A percentile compares a stretch with the other conserved stretches of the same genome.
These are phyloP conservation scores for Aelia acuminata DNA, from an alignment of 2,888 invertebrate species.

Conservation along the genomic window DNA sequence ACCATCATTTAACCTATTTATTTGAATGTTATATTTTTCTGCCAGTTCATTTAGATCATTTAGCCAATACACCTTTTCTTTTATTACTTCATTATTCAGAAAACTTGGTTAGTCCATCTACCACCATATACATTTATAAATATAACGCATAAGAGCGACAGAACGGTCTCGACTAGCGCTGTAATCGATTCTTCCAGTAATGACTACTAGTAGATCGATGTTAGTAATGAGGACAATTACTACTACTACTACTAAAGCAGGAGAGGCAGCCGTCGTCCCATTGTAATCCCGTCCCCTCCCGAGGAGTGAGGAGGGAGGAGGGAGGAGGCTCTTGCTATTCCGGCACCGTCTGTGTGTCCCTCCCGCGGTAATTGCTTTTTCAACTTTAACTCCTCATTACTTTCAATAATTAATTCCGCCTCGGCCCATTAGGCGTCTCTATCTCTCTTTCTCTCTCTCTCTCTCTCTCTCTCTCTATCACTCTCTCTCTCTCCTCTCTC, in stretches of 20 bases:
- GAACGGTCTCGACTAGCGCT: neutral
- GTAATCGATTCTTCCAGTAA: constrained; percentile 29
- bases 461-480: constrained; percentile 28
- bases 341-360: constrained; percentile 21
- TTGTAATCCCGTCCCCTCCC: constrained; percentile 18
- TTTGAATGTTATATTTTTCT: no score
- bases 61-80: no score
- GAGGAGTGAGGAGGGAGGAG: no score
- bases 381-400: constrained; percentile 53
- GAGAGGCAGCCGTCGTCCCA: neutral
- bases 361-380: constrained; percentile 50
- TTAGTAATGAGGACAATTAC: constrained; percentile 26
- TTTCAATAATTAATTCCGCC: constrained; percentile 56
- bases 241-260: constrained; percentile 40
- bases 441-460: constrained; percentile 39
- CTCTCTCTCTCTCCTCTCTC: neutral
- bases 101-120: no score
- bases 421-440: constrained; percentile 3
- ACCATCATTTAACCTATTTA: no score
- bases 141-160: no score
- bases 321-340: constrained; percentile 18
- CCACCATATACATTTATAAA: no score
- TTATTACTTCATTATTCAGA: no score
- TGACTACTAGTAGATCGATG: neutral
- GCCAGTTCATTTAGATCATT: no score